These are phyloP conservation scores for Ferrisia virgata DNA, from an alignment of 2,888 invertebrate genomes.

Conservation along the genomic window DNA sequence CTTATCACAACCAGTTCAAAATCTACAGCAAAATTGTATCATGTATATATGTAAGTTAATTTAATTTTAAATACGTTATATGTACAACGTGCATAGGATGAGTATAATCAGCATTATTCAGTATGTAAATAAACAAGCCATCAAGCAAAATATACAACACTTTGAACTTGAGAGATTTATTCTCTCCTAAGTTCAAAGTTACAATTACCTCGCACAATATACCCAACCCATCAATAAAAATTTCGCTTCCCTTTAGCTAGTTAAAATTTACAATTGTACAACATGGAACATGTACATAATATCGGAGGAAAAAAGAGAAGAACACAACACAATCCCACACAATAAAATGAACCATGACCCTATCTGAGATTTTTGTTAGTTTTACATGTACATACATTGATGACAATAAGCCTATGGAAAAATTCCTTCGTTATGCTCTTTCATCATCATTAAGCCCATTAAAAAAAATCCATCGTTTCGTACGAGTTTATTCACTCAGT, in stretches of 20 bases:
- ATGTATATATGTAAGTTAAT: neutral
- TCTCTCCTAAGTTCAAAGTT: neutral
- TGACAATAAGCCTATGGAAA: neutral
- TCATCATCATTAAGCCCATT: slow-evolving; percentile 10
- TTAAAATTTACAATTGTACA: no score
- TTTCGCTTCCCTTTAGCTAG: neutral
- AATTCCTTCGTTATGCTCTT: neutral
- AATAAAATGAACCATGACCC: neutral
- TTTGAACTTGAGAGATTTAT: neutral
- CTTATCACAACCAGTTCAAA: neutral
- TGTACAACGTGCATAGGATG: neutral
- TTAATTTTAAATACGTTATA: neutral
- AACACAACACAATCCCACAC: neutral
- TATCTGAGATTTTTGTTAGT: neutral
- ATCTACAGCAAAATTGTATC: neutral
- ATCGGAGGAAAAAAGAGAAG: no score
- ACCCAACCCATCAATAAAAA: neutral
- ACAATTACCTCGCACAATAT: neutral
- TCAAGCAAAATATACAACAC: neutral
- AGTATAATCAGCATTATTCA: neutral
- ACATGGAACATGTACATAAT: neutral
- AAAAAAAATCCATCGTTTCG: neutral
- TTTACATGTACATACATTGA: neutral
- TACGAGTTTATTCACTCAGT: slow-evolving; percentile 4
- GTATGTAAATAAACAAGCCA: neutral